These are phyloP conservation scores for Cerastoderma edule DNA, from an alignment of 2,888 invertebrate species.

Conservation along the genomic window DNA sequence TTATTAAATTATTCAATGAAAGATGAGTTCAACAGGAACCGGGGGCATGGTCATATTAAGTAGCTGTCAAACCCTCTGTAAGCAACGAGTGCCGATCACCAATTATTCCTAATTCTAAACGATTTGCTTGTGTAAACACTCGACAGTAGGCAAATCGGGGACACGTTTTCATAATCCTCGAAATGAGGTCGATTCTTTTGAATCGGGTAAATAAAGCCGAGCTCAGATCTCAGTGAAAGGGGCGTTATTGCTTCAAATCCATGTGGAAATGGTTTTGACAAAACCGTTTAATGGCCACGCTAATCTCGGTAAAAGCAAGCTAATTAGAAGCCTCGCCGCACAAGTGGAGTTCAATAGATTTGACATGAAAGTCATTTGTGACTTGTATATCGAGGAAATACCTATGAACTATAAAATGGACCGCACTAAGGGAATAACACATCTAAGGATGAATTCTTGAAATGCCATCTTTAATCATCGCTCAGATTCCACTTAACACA, in stretches of 20 bases:
- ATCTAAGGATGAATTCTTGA: too few species aligned
- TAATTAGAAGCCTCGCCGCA: constrained; percentile 40
- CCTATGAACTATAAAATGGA: too few species aligned
- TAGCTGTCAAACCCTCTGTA: constrained; percentile 18
- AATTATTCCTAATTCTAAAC: constrained; percentile 18
- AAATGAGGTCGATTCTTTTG: constrained; percentile 18
- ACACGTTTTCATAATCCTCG: constrained; percentile 2
- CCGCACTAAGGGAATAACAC: too few species aligned
- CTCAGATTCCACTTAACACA: too few species aligned
- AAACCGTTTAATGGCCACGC: constrained; percentile 20
- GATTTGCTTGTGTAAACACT: constrained; percentile 17
- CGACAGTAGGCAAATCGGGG: constrained; percentile 2
- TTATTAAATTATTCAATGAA: too few species aligned
- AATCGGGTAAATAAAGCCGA: neutral
- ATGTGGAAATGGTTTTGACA: constrained; percentile 4
- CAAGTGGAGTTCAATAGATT: constrained; percentile 32
- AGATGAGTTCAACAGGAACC: constrained; percentile 14
- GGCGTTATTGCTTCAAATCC: constrained; percentile 19
- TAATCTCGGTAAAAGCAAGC: constrained; percentile 22
- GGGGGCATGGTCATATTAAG: constrained; percentile 2
- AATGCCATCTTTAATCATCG: too few species aligned
- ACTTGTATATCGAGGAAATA: constrained; percentile 2
- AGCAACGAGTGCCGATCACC: constrained; percentile 10
- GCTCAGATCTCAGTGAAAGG: neutral
- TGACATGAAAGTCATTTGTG: neutral